Conservation (phyloP, 1,140 invertebrate species). For the Microplitis mediator region DNA sequence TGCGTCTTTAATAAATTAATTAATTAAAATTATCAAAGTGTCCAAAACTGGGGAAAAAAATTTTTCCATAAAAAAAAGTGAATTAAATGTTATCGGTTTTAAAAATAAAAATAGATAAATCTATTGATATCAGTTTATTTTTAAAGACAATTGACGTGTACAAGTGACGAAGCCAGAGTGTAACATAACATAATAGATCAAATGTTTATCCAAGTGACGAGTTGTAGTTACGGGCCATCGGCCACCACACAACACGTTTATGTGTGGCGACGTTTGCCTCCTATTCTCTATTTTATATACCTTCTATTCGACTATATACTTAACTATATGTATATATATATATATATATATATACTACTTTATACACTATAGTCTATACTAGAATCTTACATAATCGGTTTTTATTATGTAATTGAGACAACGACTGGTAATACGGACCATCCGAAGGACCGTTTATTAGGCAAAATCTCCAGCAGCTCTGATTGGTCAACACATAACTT, state of each 20-base stretch:
- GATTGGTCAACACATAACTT: background rate
- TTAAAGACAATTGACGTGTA: background rate
- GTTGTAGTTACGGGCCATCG: slow-evolving; percentile 28
- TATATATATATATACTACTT: too few species aligned
- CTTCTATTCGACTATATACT: too few species aligned
- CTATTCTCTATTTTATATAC: too few species aligned
- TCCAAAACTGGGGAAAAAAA: too few species aligned
- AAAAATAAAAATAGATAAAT: background rate
- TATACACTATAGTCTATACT: too few species aligned
- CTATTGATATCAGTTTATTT: background rate
- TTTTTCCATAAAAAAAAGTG: too few species aligned
- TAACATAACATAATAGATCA: slow-evolving; percentile 12
- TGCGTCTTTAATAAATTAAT: too few species aligned
- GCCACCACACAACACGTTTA: slow-evolving; percentile 38
- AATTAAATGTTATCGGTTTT: too few species aligned
- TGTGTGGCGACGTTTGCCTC: slow-evolving; percentile 51
- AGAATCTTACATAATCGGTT: slow-evolving; percentile 57
- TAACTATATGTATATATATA: too few species aligned
- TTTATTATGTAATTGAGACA: slow-evolving; percentile 61
- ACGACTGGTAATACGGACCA: slow-evolving; percentile 39
- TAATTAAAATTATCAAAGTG: too few species aligned
- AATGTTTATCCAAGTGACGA: slow-evolving; percentile 35
- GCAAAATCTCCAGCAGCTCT: slow-evolving; percentile 3
- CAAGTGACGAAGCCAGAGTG: background rate
- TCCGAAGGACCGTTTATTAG: slow-evolving; percentile 9